phyloP scores from a whole-genome alignment of 2,797 vertebrate genomes.

The Peromyscus aztecus region DNA sequence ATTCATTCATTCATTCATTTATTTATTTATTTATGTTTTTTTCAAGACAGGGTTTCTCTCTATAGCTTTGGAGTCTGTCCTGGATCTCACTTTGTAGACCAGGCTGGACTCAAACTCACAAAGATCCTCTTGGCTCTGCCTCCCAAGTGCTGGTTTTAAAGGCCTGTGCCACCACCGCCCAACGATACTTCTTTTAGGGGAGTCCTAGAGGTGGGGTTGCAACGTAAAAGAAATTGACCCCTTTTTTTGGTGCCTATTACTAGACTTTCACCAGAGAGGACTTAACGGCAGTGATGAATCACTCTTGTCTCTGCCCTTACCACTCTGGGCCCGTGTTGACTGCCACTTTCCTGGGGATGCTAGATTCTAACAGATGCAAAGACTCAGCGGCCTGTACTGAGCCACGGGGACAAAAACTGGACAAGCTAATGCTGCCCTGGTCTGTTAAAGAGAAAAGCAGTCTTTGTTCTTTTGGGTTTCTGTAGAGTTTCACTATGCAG shows the following conservation, averaged over 20 bases:
- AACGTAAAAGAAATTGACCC: neutral
- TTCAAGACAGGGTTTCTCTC: no score
- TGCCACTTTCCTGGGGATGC: neutral
- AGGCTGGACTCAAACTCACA: no score
- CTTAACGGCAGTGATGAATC: neutral
- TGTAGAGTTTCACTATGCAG: neutral
- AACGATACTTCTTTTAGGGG: neutral
- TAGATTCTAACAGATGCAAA: neutral
- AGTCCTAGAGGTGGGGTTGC: neutral
- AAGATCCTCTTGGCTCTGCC: no score
- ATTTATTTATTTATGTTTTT: no score
- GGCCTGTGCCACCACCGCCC: no score
- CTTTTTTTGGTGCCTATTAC: constrained; percentile 47
- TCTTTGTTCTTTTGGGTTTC: neutral
- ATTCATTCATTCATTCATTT: no score
- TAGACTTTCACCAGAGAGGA: constrained; percentile 24
- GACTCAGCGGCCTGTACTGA: neutral
- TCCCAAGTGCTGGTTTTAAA: no score
- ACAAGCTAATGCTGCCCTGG: neutral
- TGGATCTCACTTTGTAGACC: no score
- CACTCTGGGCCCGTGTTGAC: neutral
- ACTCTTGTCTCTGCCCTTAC: neutral
- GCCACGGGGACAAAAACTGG: neutral
- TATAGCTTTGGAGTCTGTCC: no score
- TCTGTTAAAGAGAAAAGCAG: neutral